Percentiles rank a stretch among this genome's conserved stretches.
Conservation (phyloP, 2,888 invertebrate genomes). For the Scaptomyza tumidula region DNA sequence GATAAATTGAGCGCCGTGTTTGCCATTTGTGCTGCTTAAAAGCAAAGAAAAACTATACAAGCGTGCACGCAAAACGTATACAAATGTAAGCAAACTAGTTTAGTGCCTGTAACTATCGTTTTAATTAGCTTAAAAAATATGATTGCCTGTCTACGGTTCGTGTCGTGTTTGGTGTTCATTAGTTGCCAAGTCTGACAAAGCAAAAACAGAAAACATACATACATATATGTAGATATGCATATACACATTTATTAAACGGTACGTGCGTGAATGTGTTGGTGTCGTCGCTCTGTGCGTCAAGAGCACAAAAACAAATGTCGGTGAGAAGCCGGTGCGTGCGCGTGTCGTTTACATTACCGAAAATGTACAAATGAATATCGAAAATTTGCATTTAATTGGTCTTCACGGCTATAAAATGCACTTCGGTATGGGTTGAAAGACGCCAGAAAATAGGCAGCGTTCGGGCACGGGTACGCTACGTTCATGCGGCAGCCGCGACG, state of each 20-base stretch:
- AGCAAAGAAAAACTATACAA: conserved; percentile 53
- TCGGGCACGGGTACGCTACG: conserved; percentile 18
- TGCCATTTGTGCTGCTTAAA: conserved; percentile 42
- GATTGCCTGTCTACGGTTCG: conserved; percentile 53
- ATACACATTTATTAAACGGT: conserved; percentile 31
- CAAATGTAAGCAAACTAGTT: conserved; percentile 73
- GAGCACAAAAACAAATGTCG: conserved; percentile 43
- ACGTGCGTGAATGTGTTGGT: conserved; percentile 54
- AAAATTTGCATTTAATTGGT: conserved; percentile 39
- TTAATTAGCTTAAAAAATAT: conserved; percentile 52
- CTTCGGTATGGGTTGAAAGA: conserved; percentile 57
- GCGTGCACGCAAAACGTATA: conserved; percentile 72
- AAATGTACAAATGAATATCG: conserved; percentile 30
- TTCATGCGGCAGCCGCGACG: conserved; percentile 54
- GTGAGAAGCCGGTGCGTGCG: conserved; percentile 44
- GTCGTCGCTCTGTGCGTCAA: conserved; percentile 30
- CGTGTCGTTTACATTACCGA: conserved; percentile 5
- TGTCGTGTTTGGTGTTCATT: conserved; percentile 51
- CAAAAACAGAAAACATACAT: conserved; percentile 47
- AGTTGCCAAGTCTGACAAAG: conserved; percentile 64
- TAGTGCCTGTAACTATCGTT: conserved; percentile 66
- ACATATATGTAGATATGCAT: conserved; percentile 28
- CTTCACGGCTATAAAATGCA: conserved; percentile 32
- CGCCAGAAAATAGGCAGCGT: conserved; percentile 13
- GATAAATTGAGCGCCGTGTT: conserved; percentile 62